Base-by-base conservation (phyloP, 2,888 invertebrate species). In the Athalia circularis region DNA sequence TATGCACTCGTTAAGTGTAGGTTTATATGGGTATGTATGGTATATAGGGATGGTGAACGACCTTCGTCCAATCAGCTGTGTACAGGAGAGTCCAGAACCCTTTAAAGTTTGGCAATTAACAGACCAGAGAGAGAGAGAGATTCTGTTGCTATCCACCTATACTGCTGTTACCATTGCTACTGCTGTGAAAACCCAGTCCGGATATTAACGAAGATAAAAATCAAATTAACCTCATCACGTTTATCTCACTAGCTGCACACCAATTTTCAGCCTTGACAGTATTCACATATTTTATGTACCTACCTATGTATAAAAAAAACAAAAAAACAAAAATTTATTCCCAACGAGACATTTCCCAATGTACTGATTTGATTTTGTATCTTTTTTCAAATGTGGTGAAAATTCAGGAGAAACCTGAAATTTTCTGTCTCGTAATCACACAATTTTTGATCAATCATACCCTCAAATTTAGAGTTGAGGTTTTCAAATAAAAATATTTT, bases 131-230 rank as follows among this genome's bases (percentile, higher is more conserved):
- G 50, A n/a, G 15, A 15, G 54, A 29, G 48, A 79, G 76, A 29
- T 29, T 29, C 29, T 29, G 29, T 29, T 29, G 29, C 29, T 29
- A 29, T 29, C 29, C 29, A 29, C 29, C 29, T 29, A 29, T 29
- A 29, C 29, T 29, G 29, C 29, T 29, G 29, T 29, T 29, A 29
- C 29, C 29, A 29, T 29, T 29, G 29, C 29, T 29, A 29, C 29
- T 29, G 29, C 29, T 29, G 29, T 29, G 29, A 64, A 76, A 76
- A 81, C 79, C 80, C 79, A 79, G 15, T 80, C 81, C 82, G 85
- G 85, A 84, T 85, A 86, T 85, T 85, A 85, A 83, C 82, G 80
- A 80, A 85, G 88, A 89, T 88, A 88, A 88, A 88, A 88, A 88
- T 88, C 87, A 88, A 88, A 88, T 88, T 88, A 88, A 86, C 85